These are phyloP conservation scores for Drosophila burlai DNA, from an alignment of 1,140 invertebrate genomes.

Conservation along the genomic window DNA sequence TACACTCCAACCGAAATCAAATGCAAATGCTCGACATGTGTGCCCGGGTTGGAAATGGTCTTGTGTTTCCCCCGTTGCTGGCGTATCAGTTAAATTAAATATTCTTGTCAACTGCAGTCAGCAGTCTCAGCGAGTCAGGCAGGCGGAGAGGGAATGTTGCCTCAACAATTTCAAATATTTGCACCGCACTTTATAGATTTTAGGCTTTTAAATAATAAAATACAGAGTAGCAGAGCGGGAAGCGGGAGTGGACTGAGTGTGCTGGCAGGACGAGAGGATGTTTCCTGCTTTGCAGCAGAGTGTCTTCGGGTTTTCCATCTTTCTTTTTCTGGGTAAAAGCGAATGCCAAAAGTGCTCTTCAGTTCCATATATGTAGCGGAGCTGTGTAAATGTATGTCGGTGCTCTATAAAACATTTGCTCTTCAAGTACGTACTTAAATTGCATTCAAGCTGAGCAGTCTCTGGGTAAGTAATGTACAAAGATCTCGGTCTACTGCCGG, in stretches of 20 bases:
- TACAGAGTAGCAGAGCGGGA: slow-evolving; percentile 45
- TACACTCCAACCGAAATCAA: slow-evolving; percentile 38
- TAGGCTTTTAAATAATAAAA: slow-evolving; percentile 83
- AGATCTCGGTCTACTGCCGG: slow-evolving; percentile 60
- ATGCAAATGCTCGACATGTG: slow-evolving; percentile 50
- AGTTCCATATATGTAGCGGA: slow-evolving; percentile 12
- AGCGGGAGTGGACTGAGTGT: slow-evolving; percentile 27
- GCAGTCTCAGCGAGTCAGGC: slow-evolving; percentile 55
- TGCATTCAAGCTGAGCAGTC: slow-evolving; percentile 76
- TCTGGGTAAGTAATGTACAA: slow-evolving; percentile 61
- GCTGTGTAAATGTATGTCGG: slow-evolving; percentile 57
- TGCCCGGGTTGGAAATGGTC: slow-evolving; percentile 36
- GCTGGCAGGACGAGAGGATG: slow-evolving; percentile 31
- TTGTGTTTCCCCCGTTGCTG: slow-evolving; percentile 30
- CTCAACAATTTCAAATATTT: slow-evolving; percentile 80
- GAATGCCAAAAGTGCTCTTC: slow-evolving; percentile 52
- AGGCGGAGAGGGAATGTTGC: slow-evolving; percentile 61
- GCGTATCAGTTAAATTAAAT: slow-evolving; percentile 72
- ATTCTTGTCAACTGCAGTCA: slow-evolving; percentile 82
- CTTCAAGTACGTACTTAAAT: slow-evolving; percentile 80
- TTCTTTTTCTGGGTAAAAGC: slow-evolving; percentile 24
- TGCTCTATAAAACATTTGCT: slow-evolving; percentile 80
- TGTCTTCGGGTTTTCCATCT: slow-evolving; percentile 50
- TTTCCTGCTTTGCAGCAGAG: slow-evolving; percentile 62
- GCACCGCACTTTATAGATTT: slow-evolving; percentile 82